Conservation (phyloP, 2,113 vertebrate genomes). For the Corythornis vintsioides region DNA sequence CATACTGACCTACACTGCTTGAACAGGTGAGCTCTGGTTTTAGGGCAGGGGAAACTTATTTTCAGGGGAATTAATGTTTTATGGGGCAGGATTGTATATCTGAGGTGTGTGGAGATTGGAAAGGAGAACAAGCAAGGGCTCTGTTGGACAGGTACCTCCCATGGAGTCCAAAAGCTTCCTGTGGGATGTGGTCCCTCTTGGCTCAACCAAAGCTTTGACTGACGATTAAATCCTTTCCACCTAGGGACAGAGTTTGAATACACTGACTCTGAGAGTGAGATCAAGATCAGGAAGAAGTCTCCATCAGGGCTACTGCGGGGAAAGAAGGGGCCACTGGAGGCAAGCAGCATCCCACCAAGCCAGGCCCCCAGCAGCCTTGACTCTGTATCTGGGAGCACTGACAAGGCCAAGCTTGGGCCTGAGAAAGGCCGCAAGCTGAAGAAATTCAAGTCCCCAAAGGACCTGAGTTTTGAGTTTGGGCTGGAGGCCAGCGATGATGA, state of each 20-base stretch:
- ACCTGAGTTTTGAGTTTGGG: slow-evolving; percentile 85
- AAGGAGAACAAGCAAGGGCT: neutral
- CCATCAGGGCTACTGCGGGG: slow-evolving; percentile 83
- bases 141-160: neutral
- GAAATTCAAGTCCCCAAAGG: slow-evolving; percentile 82
- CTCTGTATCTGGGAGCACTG: slow-evolving; percentile 62
- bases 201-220: neutral
- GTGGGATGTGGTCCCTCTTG: neutral
- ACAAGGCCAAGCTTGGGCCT: slow-evolving; percentile 77
- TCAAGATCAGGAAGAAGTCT: slow-evolving; percentile 86
- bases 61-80: neutral
- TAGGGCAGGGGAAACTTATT: neutral
- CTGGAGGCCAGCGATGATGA: slow-evolving; percentile 90
- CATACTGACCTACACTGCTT: neutral
- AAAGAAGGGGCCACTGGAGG: slow-evolving; percentile 86
- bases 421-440: slow-evolving; percentile 82
- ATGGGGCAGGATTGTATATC: neutral
- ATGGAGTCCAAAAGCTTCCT: neutral
- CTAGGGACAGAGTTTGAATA: slow-evolving; percentile 92
- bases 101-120: neutral
- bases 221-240: neutral
- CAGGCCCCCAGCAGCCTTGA: slow-evolving; percentile 52
- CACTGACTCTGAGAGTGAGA: slow-evolving; percentile 90
- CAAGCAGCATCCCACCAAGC: slow-evolving; percentile 57
- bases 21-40: neutral